Evolutionary conservation across 2,888 invertebrate species (phyloP).

Genomic region (Scaeva pyrastri): DNA sequence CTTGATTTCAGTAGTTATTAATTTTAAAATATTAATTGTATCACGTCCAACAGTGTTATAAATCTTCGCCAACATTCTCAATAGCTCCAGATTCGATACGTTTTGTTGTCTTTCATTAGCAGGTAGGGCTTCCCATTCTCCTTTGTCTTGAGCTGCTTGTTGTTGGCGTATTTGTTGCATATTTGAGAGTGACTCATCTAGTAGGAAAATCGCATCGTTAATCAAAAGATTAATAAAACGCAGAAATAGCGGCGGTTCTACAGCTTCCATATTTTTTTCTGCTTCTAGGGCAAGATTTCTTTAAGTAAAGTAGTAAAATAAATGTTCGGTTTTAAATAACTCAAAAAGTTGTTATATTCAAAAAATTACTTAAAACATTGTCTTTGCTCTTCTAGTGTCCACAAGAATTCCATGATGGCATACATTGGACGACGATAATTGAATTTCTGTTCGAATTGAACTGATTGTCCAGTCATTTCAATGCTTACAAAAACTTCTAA

Average conservation of each 20-base stretch:
- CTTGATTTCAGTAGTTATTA: constrained; percentile 90
- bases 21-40: constrained; percentile 93
- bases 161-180: constrained; percentile 94
- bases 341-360: neutral
- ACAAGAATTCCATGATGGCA: constrained; percentile 94
- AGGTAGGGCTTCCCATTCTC: constrained; percentile 90
- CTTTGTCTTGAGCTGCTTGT: constrained; percentile 89
- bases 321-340: neutral
- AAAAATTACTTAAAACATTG: constrained; percentile 88
- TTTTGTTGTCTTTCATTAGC: constrained; percentile 90
- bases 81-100: constrained; percentile 88
- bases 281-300: constrained; percentile 92
- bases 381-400: constrained; percentile 92
- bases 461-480: constrained; percentile 98
- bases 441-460: constrained; percentile 98
- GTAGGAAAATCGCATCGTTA: constrained; percentile 97
- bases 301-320: constrained; percentile 76
- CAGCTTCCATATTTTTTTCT: constrained; percentile 94
- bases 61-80: constrained; percentile 93
- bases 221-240: constrained; percentile 98
- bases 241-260: constrained; percentile 95
- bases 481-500: constrained; percentile 98
- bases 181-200: constrained; percentile 95
- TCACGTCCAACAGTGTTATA: constrained; percentile 96
- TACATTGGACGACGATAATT: constrained; percentile 98